These are phyloP conservation scores for Casuarius casuarius DNA, from an alignment of 2,113 vertebrate species.

Conservation along the genomic window DNA sequence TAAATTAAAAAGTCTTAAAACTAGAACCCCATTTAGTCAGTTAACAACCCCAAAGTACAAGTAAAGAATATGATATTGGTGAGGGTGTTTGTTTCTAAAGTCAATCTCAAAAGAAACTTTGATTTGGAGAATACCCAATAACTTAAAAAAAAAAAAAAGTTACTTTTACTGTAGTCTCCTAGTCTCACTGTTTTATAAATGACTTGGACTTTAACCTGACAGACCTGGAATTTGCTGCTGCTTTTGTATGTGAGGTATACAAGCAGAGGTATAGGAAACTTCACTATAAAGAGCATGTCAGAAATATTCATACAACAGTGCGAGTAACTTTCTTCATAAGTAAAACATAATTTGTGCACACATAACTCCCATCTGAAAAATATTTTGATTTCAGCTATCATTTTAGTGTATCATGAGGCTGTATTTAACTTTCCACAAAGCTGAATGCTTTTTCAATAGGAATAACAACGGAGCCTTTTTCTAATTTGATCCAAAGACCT, in stretches of 20 bases:
- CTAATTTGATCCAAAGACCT: neutral
- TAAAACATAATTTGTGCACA: neutral
- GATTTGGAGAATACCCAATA: neutral
- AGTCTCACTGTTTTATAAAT: neutral
- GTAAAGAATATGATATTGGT: neutral
- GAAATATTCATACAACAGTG: neutral
- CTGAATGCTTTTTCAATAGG: neutral
- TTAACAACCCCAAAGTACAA: neutral
- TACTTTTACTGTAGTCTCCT: neutral
- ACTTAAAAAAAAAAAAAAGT: neutral
- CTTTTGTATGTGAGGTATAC: neutral
- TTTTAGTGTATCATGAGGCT: neutral
- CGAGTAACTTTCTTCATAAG: neutral
- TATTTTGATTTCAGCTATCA: neutral
- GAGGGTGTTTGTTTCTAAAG: too few relatives aligned
- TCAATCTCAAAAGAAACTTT: neutral
- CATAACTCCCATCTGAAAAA: neutral
- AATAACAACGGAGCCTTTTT: neutral
- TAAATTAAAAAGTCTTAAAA: neutral
- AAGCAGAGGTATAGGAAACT: neutral
- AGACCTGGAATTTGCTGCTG: neutral
- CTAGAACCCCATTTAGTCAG: neutral
- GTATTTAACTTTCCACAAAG: neutral
- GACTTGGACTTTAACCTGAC: neutral
- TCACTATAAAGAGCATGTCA: neutral